Evolutionary conservation across 2,797 vertebrate genomes (phyloP).

Genomic region (Alectoris magna): DNA sequence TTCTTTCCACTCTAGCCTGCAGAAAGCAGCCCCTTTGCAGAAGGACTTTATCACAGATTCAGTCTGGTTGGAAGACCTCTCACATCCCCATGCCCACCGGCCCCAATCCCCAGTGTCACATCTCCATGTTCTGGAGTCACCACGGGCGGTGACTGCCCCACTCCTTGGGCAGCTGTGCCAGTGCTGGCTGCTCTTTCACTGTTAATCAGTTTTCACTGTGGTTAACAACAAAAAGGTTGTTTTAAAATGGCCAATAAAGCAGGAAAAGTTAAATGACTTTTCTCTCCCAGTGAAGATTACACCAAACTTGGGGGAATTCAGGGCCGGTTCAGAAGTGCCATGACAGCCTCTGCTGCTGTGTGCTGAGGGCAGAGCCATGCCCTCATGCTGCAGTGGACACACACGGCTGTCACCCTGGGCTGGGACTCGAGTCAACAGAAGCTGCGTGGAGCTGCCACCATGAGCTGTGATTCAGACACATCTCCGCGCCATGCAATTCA

Average conservation of each 20-base stretch:
- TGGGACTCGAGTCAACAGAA: background rate
- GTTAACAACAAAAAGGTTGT: background rate
- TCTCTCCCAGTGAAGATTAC: too few relatives aligned
- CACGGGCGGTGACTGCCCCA: too few relatives aligned
- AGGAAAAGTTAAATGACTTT: background rate
- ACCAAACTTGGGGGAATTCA: background rate
- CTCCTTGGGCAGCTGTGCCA: too few relatives aligned
- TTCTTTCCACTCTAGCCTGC: background rate
- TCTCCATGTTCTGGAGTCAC: too few relatives aligned
- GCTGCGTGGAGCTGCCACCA: background rate
- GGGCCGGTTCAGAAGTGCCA: background rate
- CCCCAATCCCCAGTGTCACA: too few relatives aligned
- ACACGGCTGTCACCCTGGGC: rapidly evolving
- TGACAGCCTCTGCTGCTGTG: background rate
- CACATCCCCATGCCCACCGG: too few relatives aligned
- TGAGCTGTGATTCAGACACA: background rate
- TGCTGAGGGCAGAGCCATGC: rapidly evolving
- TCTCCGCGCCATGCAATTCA: background rate
- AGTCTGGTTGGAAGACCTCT: too few relatives aligned
- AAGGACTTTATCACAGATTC: background rate
- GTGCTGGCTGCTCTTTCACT: too few relatives aligned
- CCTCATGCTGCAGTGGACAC: background rate
- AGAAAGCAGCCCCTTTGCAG: background rate
- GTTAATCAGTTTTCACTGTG: too few relatives aligned
- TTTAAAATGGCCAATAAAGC: background rate